A percentile compares a stretch with the other conserved stretches of the same genome.
Evolutionary conservation across 2,888 invertebrate genomes (phyloP).

Genomic region (Ichneumoninae sp.): DNA sequence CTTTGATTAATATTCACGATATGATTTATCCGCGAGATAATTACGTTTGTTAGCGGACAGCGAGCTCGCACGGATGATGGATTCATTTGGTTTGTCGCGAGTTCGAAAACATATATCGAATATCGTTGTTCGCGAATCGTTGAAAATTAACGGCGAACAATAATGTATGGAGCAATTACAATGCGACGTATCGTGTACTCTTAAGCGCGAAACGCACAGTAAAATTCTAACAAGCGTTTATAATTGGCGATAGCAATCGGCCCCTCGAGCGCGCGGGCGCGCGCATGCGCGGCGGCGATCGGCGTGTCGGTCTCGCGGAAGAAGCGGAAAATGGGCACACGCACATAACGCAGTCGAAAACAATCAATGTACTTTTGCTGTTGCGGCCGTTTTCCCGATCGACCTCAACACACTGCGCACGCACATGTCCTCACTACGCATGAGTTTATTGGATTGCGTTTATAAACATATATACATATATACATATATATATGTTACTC

Average conservation of each 20-base stretch:
- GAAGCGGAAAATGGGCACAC: constrained; percentile 23
- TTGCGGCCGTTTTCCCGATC: constrained; percentile 37
- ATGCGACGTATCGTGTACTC: constrained; percentile 31
- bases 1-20: constrained; percentile 2
- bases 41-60: constrained; percentile 28
- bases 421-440: not conserved
- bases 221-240: constrained; percentile 54
- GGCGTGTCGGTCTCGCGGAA: not conserved
- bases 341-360: constrained; percentile 37
- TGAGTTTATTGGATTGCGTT: not conserved
- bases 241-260: constrained; percentile 50
- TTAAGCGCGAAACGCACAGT: constrained; percentile 30
- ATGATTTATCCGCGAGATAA: not conserved
- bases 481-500: constrained; percentile 1
- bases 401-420: constrained; percentile 16
- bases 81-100: constrained; percentile 13
- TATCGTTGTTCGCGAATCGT: constrained; percentile 23
- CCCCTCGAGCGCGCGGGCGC: constrained; percentile 4
- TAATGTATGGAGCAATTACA: constrained; percentile 42
- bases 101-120: not conserved
- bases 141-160: constrained; percentile 30
- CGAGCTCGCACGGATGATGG: constrained; percentile 9
- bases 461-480: not conserved
- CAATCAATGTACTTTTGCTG: constrained; percentile 46
- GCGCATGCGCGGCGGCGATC: not conserved